Base-by-base conservation (phyloP, 2,888 invertebrate species). In the Seladonia tumulorum region DNA sequence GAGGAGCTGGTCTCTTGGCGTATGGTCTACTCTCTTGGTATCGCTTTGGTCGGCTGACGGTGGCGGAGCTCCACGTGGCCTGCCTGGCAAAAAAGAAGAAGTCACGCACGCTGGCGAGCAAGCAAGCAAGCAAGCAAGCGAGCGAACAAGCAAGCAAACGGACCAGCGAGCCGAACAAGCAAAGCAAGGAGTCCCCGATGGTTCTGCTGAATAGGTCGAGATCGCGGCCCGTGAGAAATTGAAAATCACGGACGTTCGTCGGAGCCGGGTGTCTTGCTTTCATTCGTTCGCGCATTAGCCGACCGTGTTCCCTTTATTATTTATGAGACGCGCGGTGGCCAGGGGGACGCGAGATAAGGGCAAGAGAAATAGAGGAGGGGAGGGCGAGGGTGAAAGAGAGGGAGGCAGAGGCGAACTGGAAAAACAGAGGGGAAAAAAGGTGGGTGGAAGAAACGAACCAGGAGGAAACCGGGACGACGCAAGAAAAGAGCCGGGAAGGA, bases 231-330 rank as follows among this genome's bases (percentile, higher is more conserved):
- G 87, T 88, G 87, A 87, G 88, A 90, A 90, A 90, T 68, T 85
- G 89, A 87, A 90, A 90, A 90, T 88, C 85, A 82, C 72, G 81
- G 75, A 83, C 73, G 83, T 57, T 57, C 57, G 12, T 10, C 57
- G 75, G 71, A 73, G 68, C 68, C 53, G 76, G 71, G 80, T 74
- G 82, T 83, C 68, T 74, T 77, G 77, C 79, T 73, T 53, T 83
- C 88, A 76, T 60, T 68, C 76, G 83, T 71, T 70, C 84, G 77
- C 83, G 73, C 81, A 82, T 86, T 78, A 82, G 71, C 71, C 82
- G 82, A 35, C n/a, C 53, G 68, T 79, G 84, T 87, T 89, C 86
- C 76, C 89, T 90, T 85, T 89, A 87, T 90, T 88, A 90, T 88
- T 90, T 87, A 87, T 89, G 85, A 90, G 88, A 84, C 79, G 81